These are phyloP conservation scores for Euzophera pinguis DNA, from an alignment of 2,888 invertebrate species.

Conservation along the genomic window DNA sequence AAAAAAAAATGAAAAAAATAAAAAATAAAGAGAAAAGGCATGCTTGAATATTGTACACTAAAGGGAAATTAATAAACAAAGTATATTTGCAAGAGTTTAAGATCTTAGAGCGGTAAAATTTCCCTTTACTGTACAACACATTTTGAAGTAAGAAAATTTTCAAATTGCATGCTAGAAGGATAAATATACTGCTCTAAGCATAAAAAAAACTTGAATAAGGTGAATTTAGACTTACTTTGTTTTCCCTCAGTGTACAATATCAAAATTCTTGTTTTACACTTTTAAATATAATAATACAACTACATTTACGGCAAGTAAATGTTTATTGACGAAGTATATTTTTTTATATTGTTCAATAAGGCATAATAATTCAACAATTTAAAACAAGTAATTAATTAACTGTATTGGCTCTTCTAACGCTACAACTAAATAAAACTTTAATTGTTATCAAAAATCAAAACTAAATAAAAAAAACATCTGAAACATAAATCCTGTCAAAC, in stretches of 20 bases:
- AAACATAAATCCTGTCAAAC: too few relatives aligned
- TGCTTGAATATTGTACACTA: slow-evolving; percentile 75
- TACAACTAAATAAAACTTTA: too few relatives aligned
- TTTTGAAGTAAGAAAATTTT: slow-evolving; percentile 31
- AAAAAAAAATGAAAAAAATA: slow-evolving; percentile 21
- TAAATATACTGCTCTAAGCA: slow-evolving; percentile 71
- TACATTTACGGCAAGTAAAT: neutral
- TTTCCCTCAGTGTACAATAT: slow-evolving; percentile 79
- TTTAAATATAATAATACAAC: slow-evolving; percentile 7
- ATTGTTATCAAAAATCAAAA: too few relatives aligned
- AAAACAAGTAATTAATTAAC: too few relatives aligned
- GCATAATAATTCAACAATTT: too few relatives aligned
- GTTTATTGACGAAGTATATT: too few relatives aligned
- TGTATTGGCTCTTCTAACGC: too few relatives aligned
- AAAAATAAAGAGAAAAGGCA: slow-evolving; percentile 30
- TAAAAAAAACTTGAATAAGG: slow-evolving; percentile 53
- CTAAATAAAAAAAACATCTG: too few relatives aligned
- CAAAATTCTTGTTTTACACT: slow-evolving; percentile 30
- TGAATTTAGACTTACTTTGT: slow-evolving; percentile 66
- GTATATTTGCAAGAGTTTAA: slow-evolving; percentile 23
- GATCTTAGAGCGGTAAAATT: slow-evolving; percentile 71
- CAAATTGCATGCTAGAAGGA: slow-evolving; percentile 54
- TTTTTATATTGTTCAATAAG: too few relatives aligned
- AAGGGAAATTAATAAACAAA: slow-evolving; percentile 58
- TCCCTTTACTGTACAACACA: slow-evolving; percentile 75